phyloP scores from a whole-genome alignment of 2,113 vertebrate species.

The Brachirus orientalis region DNA sequence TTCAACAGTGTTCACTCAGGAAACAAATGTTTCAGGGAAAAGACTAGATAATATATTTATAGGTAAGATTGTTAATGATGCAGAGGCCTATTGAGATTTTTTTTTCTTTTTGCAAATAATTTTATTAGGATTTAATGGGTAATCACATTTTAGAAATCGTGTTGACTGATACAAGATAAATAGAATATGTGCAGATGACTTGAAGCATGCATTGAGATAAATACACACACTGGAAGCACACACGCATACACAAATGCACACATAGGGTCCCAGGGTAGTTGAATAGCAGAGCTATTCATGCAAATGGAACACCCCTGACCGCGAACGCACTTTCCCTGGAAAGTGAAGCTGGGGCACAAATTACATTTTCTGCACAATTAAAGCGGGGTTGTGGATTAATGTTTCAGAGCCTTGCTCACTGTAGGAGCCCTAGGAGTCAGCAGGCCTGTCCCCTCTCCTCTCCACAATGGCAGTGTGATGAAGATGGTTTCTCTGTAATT shows the following conservation, averaged over 20 bases:
- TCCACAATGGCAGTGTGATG: constrained; percentile 82
- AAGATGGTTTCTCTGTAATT: constrained; percentile 84
- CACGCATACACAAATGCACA: constrained; percentile 21
- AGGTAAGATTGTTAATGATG: constrained; percentile 10
- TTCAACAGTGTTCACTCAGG: neutral
- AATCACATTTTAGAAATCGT: constrained; percentile 61
- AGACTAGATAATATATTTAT: constrained; percentile 2
- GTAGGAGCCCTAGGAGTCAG: constrained; percentile 76
- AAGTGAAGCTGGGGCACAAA: constrained; percentile 84
- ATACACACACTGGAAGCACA: constrained; percentile 31
- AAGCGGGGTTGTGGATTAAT: constrained; percentile 81
- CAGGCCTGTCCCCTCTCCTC: constrained; percentile 69
- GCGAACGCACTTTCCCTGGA: constrained; percentile 79
- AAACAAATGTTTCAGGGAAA: too few species aligned
- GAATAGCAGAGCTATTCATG: constrained; percentile 80
- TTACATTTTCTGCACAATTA: constrained; percentile 89
- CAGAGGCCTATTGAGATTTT: constrained; percentile 8
- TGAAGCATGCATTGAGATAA: constrained; percentile 43
- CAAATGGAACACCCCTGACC: constrained; percentile 74
- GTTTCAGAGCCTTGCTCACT: constrained; percentile 73
- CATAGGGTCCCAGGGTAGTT: constrained; percentile 67
- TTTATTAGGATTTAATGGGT: constrained; percentile 37
- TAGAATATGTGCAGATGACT: constrained; percentile 61
- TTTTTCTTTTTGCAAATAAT: neutral
- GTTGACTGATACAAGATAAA: constrained; percentile 68